A percentile compares a stretch with the other conserved stretches of the same genome.
These are phyloP conservation scores for Gymnarchus niloticus DNA, from an alignment of 2,113 vertebrate species.

Conservation along the genomic window DNA sequence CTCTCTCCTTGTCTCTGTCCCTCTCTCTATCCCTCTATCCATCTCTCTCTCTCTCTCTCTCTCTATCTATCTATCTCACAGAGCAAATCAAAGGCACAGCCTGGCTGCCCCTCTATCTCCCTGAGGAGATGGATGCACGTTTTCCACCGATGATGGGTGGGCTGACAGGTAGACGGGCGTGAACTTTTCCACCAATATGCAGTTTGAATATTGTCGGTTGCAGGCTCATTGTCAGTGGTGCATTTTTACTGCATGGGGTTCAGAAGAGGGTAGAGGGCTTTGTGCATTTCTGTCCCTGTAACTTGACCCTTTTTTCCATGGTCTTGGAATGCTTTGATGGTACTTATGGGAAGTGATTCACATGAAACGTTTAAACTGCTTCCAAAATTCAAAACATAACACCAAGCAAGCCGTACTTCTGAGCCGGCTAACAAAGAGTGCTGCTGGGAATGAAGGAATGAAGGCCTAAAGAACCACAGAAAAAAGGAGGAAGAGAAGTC, in stretches of 20 bases:
- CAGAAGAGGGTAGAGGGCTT: neutral
- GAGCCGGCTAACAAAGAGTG: neutral
- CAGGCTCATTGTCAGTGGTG: neutral
- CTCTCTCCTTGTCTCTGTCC: too few species aligned
- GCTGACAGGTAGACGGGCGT: neutral
- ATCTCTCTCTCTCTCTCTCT: too few species aligned
- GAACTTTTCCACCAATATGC: neutral
- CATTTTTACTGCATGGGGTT: neutral
- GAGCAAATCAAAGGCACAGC: constrained; percentile 37
- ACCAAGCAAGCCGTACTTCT: neutral
- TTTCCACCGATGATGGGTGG: neutral
- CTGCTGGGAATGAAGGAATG: constrained; percentile 11
- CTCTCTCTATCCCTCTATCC: too few species aligned
- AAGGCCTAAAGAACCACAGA: neutral
- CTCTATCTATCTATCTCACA: constrained; percentile 46
- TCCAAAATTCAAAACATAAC: constrained; percentile 25
- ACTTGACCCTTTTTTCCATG: constrained; percentile 15
- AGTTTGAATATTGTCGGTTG: neutral
- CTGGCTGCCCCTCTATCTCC: constrained; percentile 21
- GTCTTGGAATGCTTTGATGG: constrained; percentile 28
- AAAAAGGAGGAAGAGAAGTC: neutral
- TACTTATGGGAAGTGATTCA: constrained; percentile 25
- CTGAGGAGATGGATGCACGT: neutral
- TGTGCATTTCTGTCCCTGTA: constrained; percentile 12
- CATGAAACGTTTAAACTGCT: constrained; percentile 12